phyloP scores from a whole-genome alignment of 2,797 vertebrate genomes.

The Myoxocephalus aenaeus region DNA sequence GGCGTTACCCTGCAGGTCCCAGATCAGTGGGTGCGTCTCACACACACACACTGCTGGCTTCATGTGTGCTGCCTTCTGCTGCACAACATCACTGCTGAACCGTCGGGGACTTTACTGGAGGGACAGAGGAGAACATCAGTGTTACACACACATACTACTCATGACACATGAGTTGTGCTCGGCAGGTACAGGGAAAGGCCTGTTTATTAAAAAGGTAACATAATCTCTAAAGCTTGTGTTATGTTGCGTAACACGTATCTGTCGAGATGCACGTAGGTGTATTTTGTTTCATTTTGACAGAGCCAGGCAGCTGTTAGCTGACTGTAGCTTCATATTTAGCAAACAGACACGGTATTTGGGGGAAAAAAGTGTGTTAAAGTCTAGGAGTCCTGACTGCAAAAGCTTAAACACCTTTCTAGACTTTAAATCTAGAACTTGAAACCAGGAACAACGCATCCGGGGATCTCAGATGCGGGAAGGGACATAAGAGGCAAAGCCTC shows the following conservation, averaged over 20 bases:
- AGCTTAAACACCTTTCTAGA: too few relatives aligned
- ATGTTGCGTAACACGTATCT: not conserved
- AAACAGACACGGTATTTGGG: not conserved
- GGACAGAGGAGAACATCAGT: conserved; percentile 30
- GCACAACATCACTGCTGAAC: not conserved
- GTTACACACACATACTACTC: not conserved
- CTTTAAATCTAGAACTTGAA: too few relatives aligned
- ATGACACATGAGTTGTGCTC: not conserved
- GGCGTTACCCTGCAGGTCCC: conserved; percentile 52
- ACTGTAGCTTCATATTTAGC: not conserved
- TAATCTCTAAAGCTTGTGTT: not conserved
- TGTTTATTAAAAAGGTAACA: not conserved
- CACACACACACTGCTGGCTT: conserved; percentile 11
- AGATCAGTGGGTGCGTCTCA: conserved; percentile 31
- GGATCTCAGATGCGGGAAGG: too few relatives aligned
- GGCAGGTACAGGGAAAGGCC: not conserved
- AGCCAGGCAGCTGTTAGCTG: not conserved
- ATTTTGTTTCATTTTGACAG: not conserved
- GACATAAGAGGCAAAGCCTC: too few relatives aligned
- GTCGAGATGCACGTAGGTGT: not conserved
- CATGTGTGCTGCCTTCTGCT: conserved; percentile 23
- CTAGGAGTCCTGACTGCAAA: too few relatives aligned
- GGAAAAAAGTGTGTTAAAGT: too few relatives aligned
- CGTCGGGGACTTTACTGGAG: conserved; percentile 41
- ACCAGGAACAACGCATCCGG: too few relatives aligned